Percentiles rank a stretch among this genome's conserved stretches.
These are phyloP conservation scores for Eriocheir sinensis DNA, from an alignment of 1,140 invertebrate species.

Conservation along the genomic window DNA sequence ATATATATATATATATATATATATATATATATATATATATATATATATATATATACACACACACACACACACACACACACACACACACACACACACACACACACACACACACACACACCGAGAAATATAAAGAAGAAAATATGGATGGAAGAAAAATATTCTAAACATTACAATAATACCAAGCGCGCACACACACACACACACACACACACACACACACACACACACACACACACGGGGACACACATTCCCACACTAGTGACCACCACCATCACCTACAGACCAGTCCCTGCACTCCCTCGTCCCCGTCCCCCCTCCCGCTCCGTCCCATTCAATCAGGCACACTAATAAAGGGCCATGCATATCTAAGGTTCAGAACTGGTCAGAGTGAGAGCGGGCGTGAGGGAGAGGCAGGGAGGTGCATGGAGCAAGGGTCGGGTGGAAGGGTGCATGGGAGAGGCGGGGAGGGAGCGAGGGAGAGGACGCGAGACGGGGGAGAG, in stretches of 20 bases:
- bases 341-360: neutral
- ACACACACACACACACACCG: too few relatives aligned
- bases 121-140: too few relatives aligned
- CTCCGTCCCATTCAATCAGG: neutral
- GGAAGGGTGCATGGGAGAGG: slow-evolving; percentile 6
- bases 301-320: neutral
- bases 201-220: too few relatives aligned
- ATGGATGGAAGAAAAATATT: too few relatives aligned
- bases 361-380: neutral
- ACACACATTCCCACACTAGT: neutral
- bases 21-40: too few relatives aligned
- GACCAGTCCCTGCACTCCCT: neutral
- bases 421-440: neutral
- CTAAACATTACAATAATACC: too few relatives aligned
- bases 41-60: too few relatives aligned
- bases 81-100: too few relatives aligned
- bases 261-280: neutral
- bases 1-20: too few relatives aligned
- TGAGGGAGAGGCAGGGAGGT: neutral
- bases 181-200: neutral
- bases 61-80: too few relatives aligned
- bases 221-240: too few relatives aligned
- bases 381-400: neutral
- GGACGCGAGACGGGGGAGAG: too few relatives aligned
- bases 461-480: neutral